Base-by-base conservation (phyloP, 2,888 invertebrate species). In the Acholoe squamosa region DNA sequence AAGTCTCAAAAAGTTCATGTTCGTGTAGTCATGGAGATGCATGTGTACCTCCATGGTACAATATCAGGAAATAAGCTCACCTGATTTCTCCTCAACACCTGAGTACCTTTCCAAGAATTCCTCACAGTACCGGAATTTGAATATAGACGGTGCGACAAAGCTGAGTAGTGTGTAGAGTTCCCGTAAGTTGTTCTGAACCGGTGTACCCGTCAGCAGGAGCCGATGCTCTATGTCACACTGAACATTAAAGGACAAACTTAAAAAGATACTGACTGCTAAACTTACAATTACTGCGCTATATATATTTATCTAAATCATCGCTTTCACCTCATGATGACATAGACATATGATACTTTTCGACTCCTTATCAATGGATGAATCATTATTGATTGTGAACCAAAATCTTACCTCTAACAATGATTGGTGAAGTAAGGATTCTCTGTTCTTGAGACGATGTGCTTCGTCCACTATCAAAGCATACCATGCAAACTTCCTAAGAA, bases 171-270 rank as follows among this genome's bases (percentile, higher is more conserved):
- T 93, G 92, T 96, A 96, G 80, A 96, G 93, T 91, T 96, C 96
- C 22, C 92, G 90, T 34, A 96, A 93, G 91, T 96, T 95, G 93
- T 96, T 96, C 93, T 96, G 96, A 25, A 96, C 94, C 12, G 96
- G 96, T 14, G 96, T 96, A 0, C 96, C 96, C 22, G 96, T 96
- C 91, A 96, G 92, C 77, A 96, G 92, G 5, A 96, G 91, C 22
- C 93, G 91, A 84, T 93, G 93, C 0, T 92, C 89, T 51, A 94
- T 92, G 86, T 94, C 92, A 94, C 94, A 95, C 95, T 95, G 92
- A 19, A 92, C 92, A 67, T 1, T 43, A 43, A 43, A 43, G 10
- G 43, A n/a, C n/a, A n/a, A n/a, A n/a, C n/a, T n/a, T n/a, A n/a
- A n/a, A n/a, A n/a, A n/a, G n/a, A n/a, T n/a, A n/a, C n/a, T n/a